These are phyloP conservation scores for Ochotona curzoniae DNA, from an alignment of 2,113 vertebrate genomes.

Conservation along the genomic window DNA sequence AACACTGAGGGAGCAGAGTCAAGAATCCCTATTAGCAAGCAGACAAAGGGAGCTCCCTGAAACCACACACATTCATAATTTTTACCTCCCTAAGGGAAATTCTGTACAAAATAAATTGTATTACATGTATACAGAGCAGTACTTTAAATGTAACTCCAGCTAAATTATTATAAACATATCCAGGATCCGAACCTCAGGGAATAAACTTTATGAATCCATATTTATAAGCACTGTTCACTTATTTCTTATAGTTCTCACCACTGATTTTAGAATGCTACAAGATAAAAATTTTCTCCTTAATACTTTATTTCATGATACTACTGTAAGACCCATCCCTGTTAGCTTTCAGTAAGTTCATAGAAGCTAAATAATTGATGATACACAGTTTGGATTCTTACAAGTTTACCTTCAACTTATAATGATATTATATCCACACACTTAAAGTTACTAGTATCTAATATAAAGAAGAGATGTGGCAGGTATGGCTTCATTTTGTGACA, in stretches of 20 bases:
- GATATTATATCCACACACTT: background rate
- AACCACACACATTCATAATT: slow-evolving; percentile 1
- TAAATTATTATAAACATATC: slow-evolving; percentile 9
- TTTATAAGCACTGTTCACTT: slow-evolving; percentile 33
- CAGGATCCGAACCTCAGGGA: background rate
- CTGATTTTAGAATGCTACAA: slow-evolving; percentile 30
- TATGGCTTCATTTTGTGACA: background rate
- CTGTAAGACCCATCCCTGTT: background rate
- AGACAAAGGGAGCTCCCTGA: background rate
- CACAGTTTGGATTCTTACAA: background rate
- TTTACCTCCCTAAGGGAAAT: background rate
- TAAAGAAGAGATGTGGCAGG: background rate
- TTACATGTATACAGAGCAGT: background rate
- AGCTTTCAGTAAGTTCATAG: background rate
- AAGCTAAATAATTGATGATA: slow-evolving; percentile 28
- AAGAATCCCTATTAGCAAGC: background rate
- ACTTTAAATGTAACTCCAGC: slow-evolving; percentile 40
- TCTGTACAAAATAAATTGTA: slow-evolving; percentile 9
- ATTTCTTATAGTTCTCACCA: slow-evolving; percentile 19
- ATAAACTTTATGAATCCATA: slow-evolving; percentile 49
- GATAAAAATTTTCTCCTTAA: slow-evolving; percentile 31
- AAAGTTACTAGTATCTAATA: background rate
- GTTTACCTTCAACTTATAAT: background rate
- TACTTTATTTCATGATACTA: slow-evolving; percentile 28
- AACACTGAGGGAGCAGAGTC: background rate